phyloP scores from a whole-genome alignment of 2,797 vertebrate species.

The Poecilia picta region DNA sequence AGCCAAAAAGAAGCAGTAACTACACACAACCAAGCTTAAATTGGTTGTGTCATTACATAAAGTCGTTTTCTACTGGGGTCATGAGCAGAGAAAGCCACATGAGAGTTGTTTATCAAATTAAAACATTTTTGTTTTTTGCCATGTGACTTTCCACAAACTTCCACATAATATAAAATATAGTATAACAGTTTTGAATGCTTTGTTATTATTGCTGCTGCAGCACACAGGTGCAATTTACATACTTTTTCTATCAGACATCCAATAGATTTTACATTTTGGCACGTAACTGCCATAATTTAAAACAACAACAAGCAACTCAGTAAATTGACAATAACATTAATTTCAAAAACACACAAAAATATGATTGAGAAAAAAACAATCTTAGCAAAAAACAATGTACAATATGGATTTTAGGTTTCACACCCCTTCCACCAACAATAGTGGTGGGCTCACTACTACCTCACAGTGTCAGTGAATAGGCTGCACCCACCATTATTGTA shows the following conservation, averaged over 20 bases:
- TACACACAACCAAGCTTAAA: not conserved
- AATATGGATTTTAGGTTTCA: not conserved
- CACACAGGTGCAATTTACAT: not conserved
- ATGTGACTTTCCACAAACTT: not conserved
- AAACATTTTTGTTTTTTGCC: not conserved
- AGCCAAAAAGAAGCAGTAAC: not conserved
- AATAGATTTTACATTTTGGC: not conserved
- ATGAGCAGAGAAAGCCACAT: not conserved
- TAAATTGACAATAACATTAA: not conserved
- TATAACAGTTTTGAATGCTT: not conserved
- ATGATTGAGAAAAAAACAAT: not conserved
- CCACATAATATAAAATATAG: not conserved
- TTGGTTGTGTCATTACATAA: too few species aligned
- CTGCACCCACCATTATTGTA: not conserved
- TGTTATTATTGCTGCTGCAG: not conserved
- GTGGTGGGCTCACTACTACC: too few species aligned
- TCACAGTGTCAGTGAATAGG: not conserved
- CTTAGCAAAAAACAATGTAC: not conserved
- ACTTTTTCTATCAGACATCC: not conserved
- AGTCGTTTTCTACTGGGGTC: not conserved
- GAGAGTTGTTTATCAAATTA: not conserved
- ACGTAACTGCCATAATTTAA: not conserved
- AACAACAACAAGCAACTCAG: not conserved
- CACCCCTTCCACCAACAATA: not conserved
- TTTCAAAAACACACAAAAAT: not conserved